Evolutionary conservation across 2,888 invertebrate species (phyloP).

Genomic region (Drepanosiphum platanoidis): DNA sequence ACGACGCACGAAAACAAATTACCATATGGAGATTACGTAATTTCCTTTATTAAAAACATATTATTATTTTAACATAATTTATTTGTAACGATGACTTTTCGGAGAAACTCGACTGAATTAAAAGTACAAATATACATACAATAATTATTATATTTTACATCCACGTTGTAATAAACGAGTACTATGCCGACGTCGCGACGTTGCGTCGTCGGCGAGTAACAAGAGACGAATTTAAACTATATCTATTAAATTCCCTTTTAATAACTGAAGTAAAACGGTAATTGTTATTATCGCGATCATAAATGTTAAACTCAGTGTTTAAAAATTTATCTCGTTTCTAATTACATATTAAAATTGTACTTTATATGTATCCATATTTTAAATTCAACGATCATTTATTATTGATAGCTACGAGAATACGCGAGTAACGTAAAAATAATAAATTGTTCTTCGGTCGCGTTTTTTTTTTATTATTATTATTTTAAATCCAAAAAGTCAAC

Average conservation of each 20-base stretch:
- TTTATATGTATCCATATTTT: neutral
- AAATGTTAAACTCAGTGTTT: neutral
- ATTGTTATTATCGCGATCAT: neutral
- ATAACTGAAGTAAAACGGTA: neutral
- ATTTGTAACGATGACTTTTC: too few species aligned
- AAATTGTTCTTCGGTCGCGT: too few species aligned
- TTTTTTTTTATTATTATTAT: neutral
- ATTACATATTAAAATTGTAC: neutral
- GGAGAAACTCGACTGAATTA: neutral
- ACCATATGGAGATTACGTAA: neutral
- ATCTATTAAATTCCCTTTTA: neutral
- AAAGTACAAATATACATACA: neutral
- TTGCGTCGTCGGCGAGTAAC: too few species aligned
- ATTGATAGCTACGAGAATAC: neutral
- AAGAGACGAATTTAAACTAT: neutral
- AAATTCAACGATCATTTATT: neutral
- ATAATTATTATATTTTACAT: neutral
- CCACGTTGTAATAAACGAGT: neutral
- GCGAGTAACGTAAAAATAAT: too few species aligned
- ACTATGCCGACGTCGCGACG: too few species aligned
- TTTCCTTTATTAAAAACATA: neutral
- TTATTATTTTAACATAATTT: too few species aligned
- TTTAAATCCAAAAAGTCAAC: neutral
- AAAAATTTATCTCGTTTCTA: neutral
- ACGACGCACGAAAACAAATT: neutral